Evolutionary conservation across 1,140 invertebrate species (phyloP).

Genomic region (Gonioctena quinquepunctata): DNA sequence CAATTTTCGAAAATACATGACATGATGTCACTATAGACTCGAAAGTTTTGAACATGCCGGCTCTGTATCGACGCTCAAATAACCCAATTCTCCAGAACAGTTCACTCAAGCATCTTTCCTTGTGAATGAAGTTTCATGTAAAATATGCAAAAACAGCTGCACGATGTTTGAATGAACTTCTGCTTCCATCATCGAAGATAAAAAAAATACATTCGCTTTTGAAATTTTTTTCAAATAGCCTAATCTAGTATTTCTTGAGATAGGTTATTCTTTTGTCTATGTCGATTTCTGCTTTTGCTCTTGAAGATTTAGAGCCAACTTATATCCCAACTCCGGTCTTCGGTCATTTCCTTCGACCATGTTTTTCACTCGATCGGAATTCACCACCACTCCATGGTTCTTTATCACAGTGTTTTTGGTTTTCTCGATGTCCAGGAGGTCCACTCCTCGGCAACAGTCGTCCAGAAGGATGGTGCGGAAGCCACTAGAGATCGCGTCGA

Average conservation of each 20-base stretch:
- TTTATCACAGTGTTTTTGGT: slow-evolving; percentile 59
- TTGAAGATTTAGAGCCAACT: slow-evolving; percentile 59
- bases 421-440: slow-evolving; percentile 58
- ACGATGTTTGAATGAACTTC: no score
- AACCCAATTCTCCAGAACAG: no score
- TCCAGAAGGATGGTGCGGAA: slow-evolving; percentile 73
- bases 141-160: no score
- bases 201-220: no score
- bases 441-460: slow-evolving; percentile 71
- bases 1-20: no score
- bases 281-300: slow-evolving; percentile 13
- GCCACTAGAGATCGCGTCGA: slow-evolving; percentile 66
- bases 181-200: no score
- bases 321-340: slow-evolving; percentile 64
- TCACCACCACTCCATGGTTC: slow-evolving; percentile 61
- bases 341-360: slow-evolving; percentile 64
- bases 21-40: no score
- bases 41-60: no score
- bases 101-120: no score
- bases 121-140: no score
- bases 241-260: not conserved
- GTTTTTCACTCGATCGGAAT: slow-evolving; percentile 61
- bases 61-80: no score
- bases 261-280: not conserved
- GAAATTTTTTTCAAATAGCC: no score